Evolutionary conservation across 2,113 vertebrate genomes (phyloP).

Genomic region (Tachysurus vachellii): DNA sequence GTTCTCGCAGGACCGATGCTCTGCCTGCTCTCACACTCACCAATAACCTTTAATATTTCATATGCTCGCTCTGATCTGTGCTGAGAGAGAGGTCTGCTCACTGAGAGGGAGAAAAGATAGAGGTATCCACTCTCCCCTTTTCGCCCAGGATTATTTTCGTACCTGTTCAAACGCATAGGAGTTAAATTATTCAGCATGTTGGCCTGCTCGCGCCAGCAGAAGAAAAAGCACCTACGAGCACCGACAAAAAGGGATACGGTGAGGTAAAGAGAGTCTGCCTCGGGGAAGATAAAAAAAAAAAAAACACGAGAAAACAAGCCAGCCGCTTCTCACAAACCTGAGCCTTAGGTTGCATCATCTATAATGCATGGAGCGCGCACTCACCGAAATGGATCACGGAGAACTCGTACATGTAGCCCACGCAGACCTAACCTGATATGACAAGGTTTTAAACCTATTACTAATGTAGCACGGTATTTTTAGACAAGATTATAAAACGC

Average conservation of each 20-base stretch:
- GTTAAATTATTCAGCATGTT: slow-evolving; percentile 87
- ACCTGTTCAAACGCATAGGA: slow-evolving; percentile 89
- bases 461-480: slow-evolving; percentile 51
- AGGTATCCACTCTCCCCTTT: slow-evolving; percentile 64
- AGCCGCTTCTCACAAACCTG: slow-evolving; percentile 63
- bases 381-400: slow-evolving; percentile 64
- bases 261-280: slow-evolving; percentile 52
- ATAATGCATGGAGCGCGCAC: slow-evolving; percentile 66
- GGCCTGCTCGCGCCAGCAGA: slow-evolving; percentile 70
- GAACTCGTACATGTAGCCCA: slow-evolving; percentile 59
- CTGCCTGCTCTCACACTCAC: slow-evolving; percentile 65
- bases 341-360: slow-evolving; percentile 60
- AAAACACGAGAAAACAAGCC: slow-evolving; percentile 58
- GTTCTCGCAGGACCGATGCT: slow-evolving; percentile 61
- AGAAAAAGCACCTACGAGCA: slow-evolving; percentile 80
- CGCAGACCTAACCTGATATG: slow-evolving; percentile 46
- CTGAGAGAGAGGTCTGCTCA: slow-evolving; percentile 69
- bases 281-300: slow-evolving; percentile 41
- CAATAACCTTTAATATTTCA: slow-evolving; percentile 83
- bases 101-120: slow-evolving; percentile 42
- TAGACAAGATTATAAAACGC: slow-evolving; percentile 39
- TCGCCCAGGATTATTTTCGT: slow-evolving; percentile 80
- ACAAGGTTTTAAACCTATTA: slow-evolving; percentile 53
- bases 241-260: slow-evolving; percentile 64
- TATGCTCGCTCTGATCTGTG: slow-evolving; percentile 70